Conservation (phyloP, 2,113 vertebrate genomes). For the Plecturocebus donacophilus region DNA sequence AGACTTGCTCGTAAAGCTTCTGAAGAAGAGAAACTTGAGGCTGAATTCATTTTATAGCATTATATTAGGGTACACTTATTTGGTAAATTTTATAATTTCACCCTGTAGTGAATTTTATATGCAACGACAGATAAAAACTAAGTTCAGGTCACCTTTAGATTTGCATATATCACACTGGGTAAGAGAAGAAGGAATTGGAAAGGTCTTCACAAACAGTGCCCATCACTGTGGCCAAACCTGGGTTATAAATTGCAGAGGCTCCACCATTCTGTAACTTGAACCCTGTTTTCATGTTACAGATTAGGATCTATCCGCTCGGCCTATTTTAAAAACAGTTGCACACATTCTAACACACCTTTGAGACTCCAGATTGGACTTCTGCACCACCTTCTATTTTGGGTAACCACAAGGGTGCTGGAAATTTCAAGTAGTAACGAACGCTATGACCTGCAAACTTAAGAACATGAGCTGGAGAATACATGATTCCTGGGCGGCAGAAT, state of each 20-base stretch:
- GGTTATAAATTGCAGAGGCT: neutral
- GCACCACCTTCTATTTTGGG: conserved; percentile 49
- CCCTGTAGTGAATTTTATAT: neutral
- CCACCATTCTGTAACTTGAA: neutral
- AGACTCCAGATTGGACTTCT: neutral
- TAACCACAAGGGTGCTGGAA: conserved; percentile 54
- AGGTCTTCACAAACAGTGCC: neutral
- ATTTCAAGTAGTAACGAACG: conserved; percentile 58
- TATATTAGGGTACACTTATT: neutral
- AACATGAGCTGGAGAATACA: neutral
- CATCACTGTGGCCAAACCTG: neutral
- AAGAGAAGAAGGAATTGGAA: conserved; percentile 51
- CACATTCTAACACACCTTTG: conserved; percentile 40
- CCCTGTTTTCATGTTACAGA: conserved; percentile 59
- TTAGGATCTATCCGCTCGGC: conserved; percentile 64
- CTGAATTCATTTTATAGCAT: neutral
- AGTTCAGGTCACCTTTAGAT: neutral
- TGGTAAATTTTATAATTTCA: neutral
- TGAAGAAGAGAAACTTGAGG: neutral
- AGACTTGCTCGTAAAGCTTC: neutral
- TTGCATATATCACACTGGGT: neutral
- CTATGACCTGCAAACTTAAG: conserved; percentile 28
- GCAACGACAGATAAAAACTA: conserved; percentile 5
- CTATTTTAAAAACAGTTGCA: conserved; percentile 60
- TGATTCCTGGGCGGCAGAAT: neutral